phyloP scores from a whole-genome alignment of 2,797 vertebrate species.

The Nannoperca australis region DNA sequence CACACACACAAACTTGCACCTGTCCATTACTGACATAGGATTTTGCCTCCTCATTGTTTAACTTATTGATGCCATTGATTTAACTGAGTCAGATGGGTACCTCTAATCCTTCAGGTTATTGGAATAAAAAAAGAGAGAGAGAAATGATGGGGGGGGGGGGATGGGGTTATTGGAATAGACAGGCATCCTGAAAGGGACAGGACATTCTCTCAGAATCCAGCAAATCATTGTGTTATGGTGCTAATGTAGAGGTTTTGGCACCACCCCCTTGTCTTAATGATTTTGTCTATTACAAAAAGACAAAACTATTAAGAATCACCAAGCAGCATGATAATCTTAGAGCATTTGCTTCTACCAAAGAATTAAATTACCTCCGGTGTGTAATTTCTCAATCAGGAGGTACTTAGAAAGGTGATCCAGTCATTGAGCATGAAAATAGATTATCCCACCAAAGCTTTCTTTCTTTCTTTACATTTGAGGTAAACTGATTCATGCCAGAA shows the following conservation, averaged over 20 bases:
- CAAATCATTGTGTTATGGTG: conserved; percentile 18
- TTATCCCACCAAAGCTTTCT: conserved; percentile 8
- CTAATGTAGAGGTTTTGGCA: conserved; percentile 28
- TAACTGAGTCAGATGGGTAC: conserved; percentile 68
- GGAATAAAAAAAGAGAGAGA: conserved; percentile 37
- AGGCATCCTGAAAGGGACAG: conserved; percentile 41
- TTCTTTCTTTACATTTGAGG: conserved; percentile 1
- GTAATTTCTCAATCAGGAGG: conserved; percentile 25
- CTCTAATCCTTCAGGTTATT: conserved; percentile 64
- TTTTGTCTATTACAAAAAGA: conserved; percentile 30
- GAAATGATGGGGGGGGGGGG: too few species aligned
- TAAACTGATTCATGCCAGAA: conserved; percentile 13
- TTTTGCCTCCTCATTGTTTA: conserved; percentile 71
- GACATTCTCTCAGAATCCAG: conserved; percentile 37
- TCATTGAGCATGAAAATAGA: conserved; percentile 17
- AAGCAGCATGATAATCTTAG: not conserved
- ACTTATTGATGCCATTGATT: conserved; percentile 67
- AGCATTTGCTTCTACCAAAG: not conserved
- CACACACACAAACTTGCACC: conserved; percentile 32
- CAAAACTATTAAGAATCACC: conserved; percentile 18
- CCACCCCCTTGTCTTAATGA: not conserved
- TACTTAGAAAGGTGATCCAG: conserved; percentile 12
- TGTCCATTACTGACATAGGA: conserved; percentile 35
- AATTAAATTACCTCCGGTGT: conserved; percentile 15
- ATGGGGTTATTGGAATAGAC: conserved; percentile 32